Evolutionary conservation across 2,797 vertebrate species (phyloP).

Genomic region (Hydrocynus forskahlii): DNA sequence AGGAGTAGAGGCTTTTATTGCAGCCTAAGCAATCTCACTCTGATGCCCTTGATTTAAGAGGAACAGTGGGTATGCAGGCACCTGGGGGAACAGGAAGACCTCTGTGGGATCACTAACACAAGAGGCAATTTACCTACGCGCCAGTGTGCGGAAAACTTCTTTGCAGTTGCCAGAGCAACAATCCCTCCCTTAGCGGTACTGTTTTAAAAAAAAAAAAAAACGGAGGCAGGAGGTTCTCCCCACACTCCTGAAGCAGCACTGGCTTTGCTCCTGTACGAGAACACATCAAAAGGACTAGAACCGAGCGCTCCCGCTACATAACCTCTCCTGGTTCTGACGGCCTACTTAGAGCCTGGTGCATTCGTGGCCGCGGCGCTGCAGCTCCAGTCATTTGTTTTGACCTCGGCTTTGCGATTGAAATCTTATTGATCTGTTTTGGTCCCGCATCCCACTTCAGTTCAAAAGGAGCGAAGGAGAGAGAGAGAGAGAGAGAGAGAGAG

Average conservation of each 20-base stretch:
- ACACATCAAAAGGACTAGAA: slow-evolving; percentile 34
- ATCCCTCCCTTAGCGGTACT: background rate
- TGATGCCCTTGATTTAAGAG: too few species aligned
- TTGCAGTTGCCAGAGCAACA: background rate
- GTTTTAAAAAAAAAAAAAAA: background rate
- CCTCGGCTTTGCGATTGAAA: slow-evolving; percentile 57
- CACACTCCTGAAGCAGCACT: background rate
- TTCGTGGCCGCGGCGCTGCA: background rate
- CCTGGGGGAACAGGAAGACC: too few species aligned
- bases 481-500: background rate
- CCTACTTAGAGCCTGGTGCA: background rate
- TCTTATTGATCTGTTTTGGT: slow-evolving; percentile 48
- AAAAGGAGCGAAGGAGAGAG: background rate
- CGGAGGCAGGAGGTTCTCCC: background rate
- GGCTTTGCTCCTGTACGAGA: slow-evolving; percentile 13
- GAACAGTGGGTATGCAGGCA: too few species aligned
- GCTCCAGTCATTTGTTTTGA: slow-evolving; percentile 13
- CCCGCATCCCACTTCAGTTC: background rate
- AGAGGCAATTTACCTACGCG: background rate
- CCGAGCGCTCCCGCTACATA: slow-evolving; percentile 5
- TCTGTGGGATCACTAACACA: background rate
- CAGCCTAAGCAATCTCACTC: too few species aligned
- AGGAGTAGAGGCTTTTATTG: too few species aligned
- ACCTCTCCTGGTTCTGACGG: slow-evolving; percentile 19
- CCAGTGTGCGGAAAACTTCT: background rate